phyloP scores from a whole-genome alignment of 2,113 vertebrate species.

The Rhynchomys soricoides region DNA sequence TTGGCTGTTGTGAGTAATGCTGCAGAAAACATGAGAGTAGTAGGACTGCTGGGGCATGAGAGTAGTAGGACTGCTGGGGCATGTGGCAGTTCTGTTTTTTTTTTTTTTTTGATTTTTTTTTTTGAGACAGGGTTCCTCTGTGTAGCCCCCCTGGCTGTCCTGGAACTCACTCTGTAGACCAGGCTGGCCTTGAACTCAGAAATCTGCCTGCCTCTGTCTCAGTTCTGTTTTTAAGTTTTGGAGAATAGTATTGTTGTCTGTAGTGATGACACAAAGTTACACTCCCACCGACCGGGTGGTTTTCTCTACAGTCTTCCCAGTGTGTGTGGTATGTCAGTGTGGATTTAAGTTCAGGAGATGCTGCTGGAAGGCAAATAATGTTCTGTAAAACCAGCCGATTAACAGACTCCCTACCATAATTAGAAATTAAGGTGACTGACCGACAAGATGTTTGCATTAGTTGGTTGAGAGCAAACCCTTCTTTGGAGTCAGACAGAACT shows the following conservation, averaged over 20 bases:
- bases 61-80: not conserved
- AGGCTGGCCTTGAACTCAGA: no score
- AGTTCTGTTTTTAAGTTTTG: not conserved
- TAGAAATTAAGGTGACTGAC: not conserved
- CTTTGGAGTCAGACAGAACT: not conserved
- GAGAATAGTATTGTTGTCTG: not conserved
- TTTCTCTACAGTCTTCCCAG: not conserved
- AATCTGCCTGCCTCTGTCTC: no score
- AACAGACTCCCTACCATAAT: not conserved
- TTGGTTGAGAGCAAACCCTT: not conserved
- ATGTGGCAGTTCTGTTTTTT: not conserved
- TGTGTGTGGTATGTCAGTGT: not conserved
- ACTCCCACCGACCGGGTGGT: not conserved
- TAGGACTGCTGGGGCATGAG: not conserved
- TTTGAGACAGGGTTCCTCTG: no score
- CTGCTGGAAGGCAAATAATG: not conserved
- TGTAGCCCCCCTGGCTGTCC: no score
- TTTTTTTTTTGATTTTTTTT: no score
- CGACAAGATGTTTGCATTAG: constrained; percentile 24
- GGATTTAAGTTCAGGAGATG: constrained; percentile 31
- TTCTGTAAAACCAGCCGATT: not conserved
- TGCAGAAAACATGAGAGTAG: not conserved
- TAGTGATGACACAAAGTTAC: not conserved
- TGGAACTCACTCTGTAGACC: no score
- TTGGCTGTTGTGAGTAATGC: not conserved